Conservation (phyloP, 2,888 invertebrate species). For the Euspilapteryx auroguttella region DNA sequence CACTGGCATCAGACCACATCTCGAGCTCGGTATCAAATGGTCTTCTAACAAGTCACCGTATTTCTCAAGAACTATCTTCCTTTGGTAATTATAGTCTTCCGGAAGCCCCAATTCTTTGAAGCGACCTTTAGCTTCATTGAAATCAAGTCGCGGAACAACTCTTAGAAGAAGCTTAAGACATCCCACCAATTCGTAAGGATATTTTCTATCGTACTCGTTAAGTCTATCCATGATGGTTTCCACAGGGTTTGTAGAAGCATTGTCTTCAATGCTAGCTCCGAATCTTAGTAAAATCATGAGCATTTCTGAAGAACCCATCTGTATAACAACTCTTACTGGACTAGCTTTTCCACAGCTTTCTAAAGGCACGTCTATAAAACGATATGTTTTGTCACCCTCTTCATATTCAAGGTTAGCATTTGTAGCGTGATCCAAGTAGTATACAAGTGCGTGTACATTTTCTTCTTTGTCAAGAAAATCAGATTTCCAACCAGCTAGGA, state of each 20-base stretch:
- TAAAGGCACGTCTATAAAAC: constrained; percentile 80
- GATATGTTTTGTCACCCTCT: constrained; percentile 26
- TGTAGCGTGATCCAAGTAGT: constrained; percentile 77
- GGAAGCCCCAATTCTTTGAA: constrained; percentile 24
- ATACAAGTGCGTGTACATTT: constrained; percentile 74
- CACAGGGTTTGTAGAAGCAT: constrained; percentile 62
- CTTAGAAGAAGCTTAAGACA: constrained; percentile 71
- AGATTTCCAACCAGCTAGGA: constrained; percentile 85
- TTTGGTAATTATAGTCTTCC: constrained; percentile 43
- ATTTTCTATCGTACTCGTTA: constrained; percentile 62
- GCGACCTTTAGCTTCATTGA: constrained; percentile 16
- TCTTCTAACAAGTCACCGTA: constrained; percentile 56
- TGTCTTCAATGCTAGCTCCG: constrained; percentile 65
- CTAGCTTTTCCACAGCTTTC: constrained; percentile 77
- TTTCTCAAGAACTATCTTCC: constrained; percentile 35
- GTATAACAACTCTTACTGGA: constrained; percentile 73
- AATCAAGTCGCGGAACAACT: constrained; percentile 61
- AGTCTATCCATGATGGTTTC: constrained; percentile 68
- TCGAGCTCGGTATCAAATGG: constrained; percentile 60
- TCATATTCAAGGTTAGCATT: constrained; percentile 64
- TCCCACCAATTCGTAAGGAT: constrained; percentile 69
- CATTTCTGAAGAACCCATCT: constrained; percentile 75
- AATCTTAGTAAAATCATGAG: constrained; percentile 72
- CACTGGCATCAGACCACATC: constrained; percentile 66
- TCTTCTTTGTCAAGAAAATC: constrained; percentile 80